Conservation (phyloP, 2,888 invertebrate genomes). For the Ophion ellenae region DNA sequence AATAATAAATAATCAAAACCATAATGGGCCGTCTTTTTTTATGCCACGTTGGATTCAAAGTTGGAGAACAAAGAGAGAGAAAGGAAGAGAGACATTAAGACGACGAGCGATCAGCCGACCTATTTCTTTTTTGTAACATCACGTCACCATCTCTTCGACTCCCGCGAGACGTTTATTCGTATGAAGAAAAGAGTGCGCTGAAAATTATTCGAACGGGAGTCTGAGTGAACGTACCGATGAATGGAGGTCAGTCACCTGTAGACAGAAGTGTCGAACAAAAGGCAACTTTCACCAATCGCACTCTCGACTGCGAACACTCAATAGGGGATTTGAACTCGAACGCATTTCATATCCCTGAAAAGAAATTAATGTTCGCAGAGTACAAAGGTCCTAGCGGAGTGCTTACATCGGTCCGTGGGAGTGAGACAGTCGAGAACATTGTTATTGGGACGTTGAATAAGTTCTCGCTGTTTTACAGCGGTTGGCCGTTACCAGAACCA, state of each 20-base stretch:
- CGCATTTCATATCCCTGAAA: not conserved
- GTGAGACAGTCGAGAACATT: constrained; percentile 16
- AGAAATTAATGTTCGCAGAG: constrained; percentile 39
- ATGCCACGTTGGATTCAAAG: too few relatives aligned
- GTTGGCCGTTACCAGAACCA: too few relatives aligned
- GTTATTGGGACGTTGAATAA: not conserved
- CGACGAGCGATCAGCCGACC: not conserved
- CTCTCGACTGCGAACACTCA: constrained; percentile 14
- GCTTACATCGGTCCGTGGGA: not conserved
- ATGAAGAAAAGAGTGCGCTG: not conserved
- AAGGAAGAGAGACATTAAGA: too few relatives aligned
- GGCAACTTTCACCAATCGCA: constrained; percentile 46
- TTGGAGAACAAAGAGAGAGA: too few relatives aligned
- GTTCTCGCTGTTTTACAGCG: too few relatives aligned
- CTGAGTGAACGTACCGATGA: constrained; percentile 4
- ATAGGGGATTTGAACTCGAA: constrained; percentile 13
- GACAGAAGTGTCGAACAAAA: constrained; percentile 41
- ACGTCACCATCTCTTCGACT: not conserved
- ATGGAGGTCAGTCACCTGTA: not conserved
- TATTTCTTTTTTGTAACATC: not conserved
- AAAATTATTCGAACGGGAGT: not conserved
- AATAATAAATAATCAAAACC: too few relatives aligned
- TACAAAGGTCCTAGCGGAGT: not conserved
- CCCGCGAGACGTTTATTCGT: not conserved
- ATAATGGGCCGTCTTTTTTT: too few relatives aligned